Base-by-base conservation (phyloP, 2,888 invertebrate genomes). In the Platypus cylindrus region DNA sequence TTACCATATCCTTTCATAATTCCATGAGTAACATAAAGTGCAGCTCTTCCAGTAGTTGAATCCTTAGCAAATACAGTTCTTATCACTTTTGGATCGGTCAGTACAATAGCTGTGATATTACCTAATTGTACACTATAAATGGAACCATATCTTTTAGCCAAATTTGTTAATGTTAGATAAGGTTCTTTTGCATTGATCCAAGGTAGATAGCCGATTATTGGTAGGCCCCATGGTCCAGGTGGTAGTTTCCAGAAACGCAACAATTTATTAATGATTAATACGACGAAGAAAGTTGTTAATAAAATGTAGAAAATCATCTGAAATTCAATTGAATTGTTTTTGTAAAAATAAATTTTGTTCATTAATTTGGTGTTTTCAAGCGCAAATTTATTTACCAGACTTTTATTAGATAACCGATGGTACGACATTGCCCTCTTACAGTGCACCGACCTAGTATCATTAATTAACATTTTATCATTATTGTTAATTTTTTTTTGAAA, bases 1-100 rank as follows among this genome's bases (percentile, higher is more conserved):
- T 73, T 60, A 87, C 90, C 90, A 55, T 81, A 77, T 46, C 89
- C 87, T 40, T 79, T 68, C 81, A 89, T 84, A 39, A 89, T 80
- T 18, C 86, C 87, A 53, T 86, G 85, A 0, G 87, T 86, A 29
- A 89, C 60, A 56, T 75, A 84, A 2, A 90, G 67, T 2, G 87
- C 86, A 0, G 89, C 86, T 42, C 84, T 66, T 9, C 83, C 86
- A 3, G 78, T 67, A 45, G 83, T 76, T 3, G 61, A 69, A 23
- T 83, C 81, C 54, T 75, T 77, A 0, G 75, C 68, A 34, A 90
- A 73, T 3, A 79, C 74, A 41, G 80, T 75, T 40, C 78, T 69
- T 29, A 91, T 71, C 33, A 84, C 51, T 32, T 68, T 68, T 5
- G 76, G 73, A 56, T 90, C 86, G 1, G 82, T 71, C 14, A 91